Conservation (phyloP, 2,113 vertebrate genomes). For the rabbit (Oryctolagus cuniculus) region DNA sequence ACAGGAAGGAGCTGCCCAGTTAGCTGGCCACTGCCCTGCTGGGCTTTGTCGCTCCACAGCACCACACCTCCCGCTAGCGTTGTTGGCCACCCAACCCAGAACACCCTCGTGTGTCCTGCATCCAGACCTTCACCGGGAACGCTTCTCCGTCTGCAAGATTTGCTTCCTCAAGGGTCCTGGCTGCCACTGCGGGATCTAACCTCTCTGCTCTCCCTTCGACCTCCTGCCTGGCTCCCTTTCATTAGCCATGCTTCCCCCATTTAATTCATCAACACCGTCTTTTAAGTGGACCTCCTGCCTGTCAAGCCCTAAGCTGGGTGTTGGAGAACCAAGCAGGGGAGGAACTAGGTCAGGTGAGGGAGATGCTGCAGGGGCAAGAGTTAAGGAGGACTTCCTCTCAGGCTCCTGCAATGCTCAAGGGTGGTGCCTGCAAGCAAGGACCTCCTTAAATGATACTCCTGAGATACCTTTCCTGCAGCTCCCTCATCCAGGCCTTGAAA, state of each 20-base stretch:
- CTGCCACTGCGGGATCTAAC: neutral
- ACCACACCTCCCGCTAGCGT: neutral
- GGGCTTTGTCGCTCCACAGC: no score
- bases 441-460: neutral
- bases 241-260: neutral
- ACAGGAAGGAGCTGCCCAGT: neutral
- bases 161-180: neutral
- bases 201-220: neutral
- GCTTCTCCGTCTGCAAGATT: neutral
- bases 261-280: neutral
- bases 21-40: neutral
- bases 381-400: neutral
- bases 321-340: neutral
- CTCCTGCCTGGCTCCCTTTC: neutral
- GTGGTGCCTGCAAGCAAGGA: neutral
- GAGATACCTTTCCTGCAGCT: neutral
- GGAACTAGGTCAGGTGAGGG: no score
- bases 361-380: neutral
- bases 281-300: fast-evolving
- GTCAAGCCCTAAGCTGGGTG: neutral
- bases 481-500: neutral
- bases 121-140: neutral
- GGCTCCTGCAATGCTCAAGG: neutral
- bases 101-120: no score
- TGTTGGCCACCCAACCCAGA: neutral